Evolutionary conservation across 2,797 vertebrate genomes (phyloP).

Genomic region (Acropternis orthonyx): DNA sequence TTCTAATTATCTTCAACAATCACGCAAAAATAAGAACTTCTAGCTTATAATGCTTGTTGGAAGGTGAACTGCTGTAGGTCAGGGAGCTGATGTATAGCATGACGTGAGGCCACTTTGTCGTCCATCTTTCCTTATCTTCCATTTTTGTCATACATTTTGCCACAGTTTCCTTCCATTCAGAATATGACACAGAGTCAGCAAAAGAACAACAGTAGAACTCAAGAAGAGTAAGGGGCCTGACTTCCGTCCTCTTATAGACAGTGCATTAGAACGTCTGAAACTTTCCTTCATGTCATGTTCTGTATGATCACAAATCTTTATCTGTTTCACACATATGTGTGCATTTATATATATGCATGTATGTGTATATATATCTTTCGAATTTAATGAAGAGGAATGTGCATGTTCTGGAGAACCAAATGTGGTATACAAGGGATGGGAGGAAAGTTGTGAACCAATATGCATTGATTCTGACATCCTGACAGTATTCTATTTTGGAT

Average conservation of each 20-base stretch:
- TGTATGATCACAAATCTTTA: not conserved
- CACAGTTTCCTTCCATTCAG: not conserved
- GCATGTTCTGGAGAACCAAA: not conserved
- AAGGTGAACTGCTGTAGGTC: not conserved
- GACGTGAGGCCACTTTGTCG: not conserved
- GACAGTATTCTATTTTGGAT: not conserved
- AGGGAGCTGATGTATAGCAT: not conserved
- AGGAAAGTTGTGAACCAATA: not conserved
- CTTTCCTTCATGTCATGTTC: not conserved
- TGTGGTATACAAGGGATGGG: not conserved
- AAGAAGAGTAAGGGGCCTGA: not conserved
- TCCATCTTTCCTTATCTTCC: not conserved
- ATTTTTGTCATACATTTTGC: not conserved
- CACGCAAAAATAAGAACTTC: not conserved
- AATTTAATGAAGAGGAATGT: not conserved
- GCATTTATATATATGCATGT: not conserved
- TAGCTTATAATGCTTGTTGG: not conserved
- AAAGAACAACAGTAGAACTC: not conserved
- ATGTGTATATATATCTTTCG: fast-evolving
- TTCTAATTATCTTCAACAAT: not conserved
- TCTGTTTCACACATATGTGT: not conserved
- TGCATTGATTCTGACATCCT: not conserved
- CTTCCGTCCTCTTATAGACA: not conserved
- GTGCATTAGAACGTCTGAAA: not conserved
- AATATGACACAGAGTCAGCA: not conserved